Conservation (phyloP, 2,797 vertebrate genomes). For the Tapera naevia region DNA sequence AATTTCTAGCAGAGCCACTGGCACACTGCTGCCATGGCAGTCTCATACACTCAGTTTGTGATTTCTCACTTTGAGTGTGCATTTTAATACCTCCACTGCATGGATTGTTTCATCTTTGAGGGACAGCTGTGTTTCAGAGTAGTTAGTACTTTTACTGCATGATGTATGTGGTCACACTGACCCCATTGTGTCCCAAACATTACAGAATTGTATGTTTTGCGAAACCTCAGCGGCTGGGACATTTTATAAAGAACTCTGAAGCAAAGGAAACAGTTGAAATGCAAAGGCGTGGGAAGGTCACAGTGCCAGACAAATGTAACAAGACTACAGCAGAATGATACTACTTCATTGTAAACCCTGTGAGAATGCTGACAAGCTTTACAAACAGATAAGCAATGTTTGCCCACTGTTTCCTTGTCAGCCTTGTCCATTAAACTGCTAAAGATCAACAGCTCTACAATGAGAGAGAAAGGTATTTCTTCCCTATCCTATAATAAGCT, state of each 20-base stretch:
- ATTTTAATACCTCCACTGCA: neutral
- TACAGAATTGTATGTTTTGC: neutral
- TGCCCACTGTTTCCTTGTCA: neutral
- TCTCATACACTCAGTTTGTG: neutral
- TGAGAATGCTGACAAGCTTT: neutral
- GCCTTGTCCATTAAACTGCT: neutral
- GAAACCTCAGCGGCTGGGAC: neutral
- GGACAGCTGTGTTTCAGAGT: neutral
- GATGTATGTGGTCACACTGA: neutral
- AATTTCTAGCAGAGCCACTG: neutral
- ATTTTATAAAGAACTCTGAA: neutral
- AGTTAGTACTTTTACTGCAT: neutral
- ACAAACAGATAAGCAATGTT: neutral
- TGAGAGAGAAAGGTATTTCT: neutral
- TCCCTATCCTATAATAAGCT: neutral
- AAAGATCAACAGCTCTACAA: neutral
- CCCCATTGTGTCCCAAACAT: neutral
- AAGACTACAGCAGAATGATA: neutral
- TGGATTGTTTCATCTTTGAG: rapidly evolving
- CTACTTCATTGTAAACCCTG: neutral
- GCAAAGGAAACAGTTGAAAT: neutral
- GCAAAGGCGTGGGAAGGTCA: neutral
- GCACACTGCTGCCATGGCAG: neutral
- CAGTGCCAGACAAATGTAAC: neutral
- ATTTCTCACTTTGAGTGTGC: neutral